Percentiles rank a stretch among this genome's conserved stretches.
These are phyloP conservation scores for Corvus moneduloides DNA, from an alignment of 2,113 vertebrate species.

Conservation along the genomic window DNA sequence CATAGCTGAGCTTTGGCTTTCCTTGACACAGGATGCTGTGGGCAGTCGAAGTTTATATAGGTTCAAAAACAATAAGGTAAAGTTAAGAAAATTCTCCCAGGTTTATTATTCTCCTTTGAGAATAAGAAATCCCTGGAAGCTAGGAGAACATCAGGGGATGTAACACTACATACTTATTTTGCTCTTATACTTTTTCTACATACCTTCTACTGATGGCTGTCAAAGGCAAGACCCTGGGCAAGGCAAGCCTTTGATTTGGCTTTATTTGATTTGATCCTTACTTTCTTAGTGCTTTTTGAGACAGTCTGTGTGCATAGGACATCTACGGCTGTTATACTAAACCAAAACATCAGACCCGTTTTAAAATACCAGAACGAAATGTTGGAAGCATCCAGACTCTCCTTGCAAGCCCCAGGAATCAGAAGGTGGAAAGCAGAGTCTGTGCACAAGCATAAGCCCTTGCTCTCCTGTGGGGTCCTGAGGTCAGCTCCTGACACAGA, in stretches of 20 bases:
- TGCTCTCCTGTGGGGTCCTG: not conserved
- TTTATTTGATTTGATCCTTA: not conserved
- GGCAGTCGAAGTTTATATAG: not conserved
- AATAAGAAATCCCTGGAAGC: not conserved
- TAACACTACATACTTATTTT: not conserved
- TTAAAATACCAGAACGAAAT: not conserved
- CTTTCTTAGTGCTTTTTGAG: not conserved
- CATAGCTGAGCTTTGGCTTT: not conserved
- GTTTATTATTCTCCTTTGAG: not conserved
- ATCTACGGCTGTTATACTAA: not conserved
- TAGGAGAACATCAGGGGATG: not conserved
- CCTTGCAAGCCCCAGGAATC: not conserved
- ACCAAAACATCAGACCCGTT: not conserved
- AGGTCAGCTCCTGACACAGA: not conserved
- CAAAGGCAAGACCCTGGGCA: not conserved
- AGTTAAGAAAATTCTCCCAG: not conserved
- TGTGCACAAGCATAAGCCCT: accelerated
- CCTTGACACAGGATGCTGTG: not conserved
- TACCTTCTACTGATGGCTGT: not conserved
- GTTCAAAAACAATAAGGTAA: not conserved
- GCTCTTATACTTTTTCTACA: not conserved
- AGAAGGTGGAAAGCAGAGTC: not conserved
- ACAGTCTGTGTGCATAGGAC: not conserved
- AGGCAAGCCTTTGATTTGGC: not conserved
- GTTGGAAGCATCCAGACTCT: not conserved